Percentiles rank a stretch among this genome's conserved stretches.
Evolutionary conservation across 2,797 vertebrate genomes (phyloP).

Genomic region (Mareca penelope): DNA sequence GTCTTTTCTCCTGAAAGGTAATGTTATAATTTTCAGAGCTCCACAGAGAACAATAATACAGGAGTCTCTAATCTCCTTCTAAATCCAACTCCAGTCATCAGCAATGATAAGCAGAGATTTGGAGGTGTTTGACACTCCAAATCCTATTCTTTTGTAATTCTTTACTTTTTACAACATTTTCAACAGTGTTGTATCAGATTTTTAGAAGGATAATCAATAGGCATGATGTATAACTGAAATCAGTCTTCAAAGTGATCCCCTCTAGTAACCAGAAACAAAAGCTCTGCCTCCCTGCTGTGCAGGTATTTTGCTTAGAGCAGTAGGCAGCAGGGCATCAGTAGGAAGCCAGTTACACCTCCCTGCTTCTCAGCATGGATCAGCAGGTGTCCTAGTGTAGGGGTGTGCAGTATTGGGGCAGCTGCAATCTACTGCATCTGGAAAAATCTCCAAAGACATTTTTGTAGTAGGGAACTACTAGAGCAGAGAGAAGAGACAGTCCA

Average conservation of each 20-base stretch:
- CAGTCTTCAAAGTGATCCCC: slow-evolving; percentile 68
- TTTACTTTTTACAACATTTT: slow-evolving; percentile 68
- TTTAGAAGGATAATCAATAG: slow-evolving; percentile 72
- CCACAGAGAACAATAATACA: slow-evolving; percentile 75
- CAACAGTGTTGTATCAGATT: slow-evolving; percentile 65
- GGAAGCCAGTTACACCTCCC: slow-evolving; percentile 58
- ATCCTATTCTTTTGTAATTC: slow-evolving; percentile 71
- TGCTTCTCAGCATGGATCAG: slow-evolving; percentile 31
- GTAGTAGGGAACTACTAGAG: slow-evolving; percentile 11
- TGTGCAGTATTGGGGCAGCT: background rate
- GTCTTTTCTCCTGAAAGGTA: slow-evolving; percentile 76
- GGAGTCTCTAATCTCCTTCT: slow-evolving; percentile 69
- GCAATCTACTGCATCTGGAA: slow-evolving; percentile 13
- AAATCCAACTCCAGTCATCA: slow-evolving; percentile 72
- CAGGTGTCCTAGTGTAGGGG: background rate
- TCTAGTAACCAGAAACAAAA: slow-evolving; percentile 67
- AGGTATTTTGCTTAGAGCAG: slow-evolving; percentile 64
- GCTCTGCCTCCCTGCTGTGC: slow-evolving; percentile 37
- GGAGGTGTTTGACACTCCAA: slow-evolving; percentile 59
- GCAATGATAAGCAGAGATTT: slow-evolving; percentile 72
- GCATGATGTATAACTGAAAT: slow-evolving; percentile 61
- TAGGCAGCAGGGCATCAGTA: slow-evolving; percentile 10
- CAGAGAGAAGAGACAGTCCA: background rate
- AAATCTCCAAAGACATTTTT: slow-evolving; percentile 7
- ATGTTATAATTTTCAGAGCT: slow-evolving; percentile 77